Evolutionary conservation across 2,888 invertebrate genomes (phyloP), one percentile per base, ranked within the genome.

Genomic region (Hyppa rectilinea): DNA sequence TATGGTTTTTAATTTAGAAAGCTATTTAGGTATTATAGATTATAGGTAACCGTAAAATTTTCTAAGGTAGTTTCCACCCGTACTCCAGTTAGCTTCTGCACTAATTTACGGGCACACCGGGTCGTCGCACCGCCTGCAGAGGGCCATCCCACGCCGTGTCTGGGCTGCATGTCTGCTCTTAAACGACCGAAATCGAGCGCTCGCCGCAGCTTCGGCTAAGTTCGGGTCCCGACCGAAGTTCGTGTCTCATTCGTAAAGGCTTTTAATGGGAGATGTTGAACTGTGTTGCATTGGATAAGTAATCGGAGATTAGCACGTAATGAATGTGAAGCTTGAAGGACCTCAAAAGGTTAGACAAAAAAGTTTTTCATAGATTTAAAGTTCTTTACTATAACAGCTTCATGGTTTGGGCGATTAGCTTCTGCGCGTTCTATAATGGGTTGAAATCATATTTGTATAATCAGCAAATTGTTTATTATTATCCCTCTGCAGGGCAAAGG

Each of bases 101-200:
- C 49, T 64, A 77, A 81, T 78, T 78, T 64, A 79, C 81, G 81
- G 53, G 60, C 60, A 36, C 70, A 58, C 29, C 43, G 81, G 78
- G 78, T 79, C 78, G 78, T 79, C 71, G 78, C 29, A 71, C 81
- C 60, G 81, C 77, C 78, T 71, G 58, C 53, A 60, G n/a, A 62
- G 59, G 62, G 36, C 65, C 78, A 58, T 61, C 78, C 78, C 78
- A 79, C 78, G 78, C 78, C 26, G 34, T 71, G 78, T 79, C 78
- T 79, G 78, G 81, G 55, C n/a, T 77, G 56, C 77, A 60, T 26
- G 78, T 78, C 78, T 78, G 78, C 72, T 71, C 53, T 29, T 71
- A 65, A 76, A 56, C 81, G 66, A 71, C 65, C 62, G 53, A 66
- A 77, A 77, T 81, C 78, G 78, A 80, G 56, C 76, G 74, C 60